phyloP scores from a whole-genome alignment of 2,113 vertebrate species.

The Pseudonaja textilis region DNA sequence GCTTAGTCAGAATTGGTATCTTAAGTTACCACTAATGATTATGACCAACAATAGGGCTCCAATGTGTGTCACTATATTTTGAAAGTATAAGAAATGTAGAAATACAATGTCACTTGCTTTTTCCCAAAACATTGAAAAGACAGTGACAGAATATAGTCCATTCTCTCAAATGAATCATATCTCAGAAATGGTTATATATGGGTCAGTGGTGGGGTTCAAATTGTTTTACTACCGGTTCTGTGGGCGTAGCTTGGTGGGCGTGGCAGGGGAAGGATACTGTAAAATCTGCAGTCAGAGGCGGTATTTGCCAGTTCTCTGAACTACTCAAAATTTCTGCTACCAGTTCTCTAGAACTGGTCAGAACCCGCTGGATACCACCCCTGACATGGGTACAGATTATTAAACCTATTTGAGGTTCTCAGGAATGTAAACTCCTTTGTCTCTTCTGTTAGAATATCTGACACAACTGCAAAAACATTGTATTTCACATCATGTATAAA shows the following conservation, averaged over 20 bases:
- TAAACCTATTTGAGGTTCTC: background rate
- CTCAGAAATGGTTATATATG: background rate
- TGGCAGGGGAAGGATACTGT: too few species aligned
- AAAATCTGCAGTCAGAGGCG: too few species aligned
- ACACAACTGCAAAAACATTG: background rate
- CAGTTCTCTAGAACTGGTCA: too few species aligned
- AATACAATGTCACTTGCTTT: background rate
- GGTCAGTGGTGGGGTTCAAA: background rate
- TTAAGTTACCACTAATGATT: background rate
- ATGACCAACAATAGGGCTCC: background rate
- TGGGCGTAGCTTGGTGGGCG: too few species aligned
- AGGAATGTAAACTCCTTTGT: slow-evolving; percentile 1
- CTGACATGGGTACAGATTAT: background rate
- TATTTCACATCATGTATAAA: background rate
- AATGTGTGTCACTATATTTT: background rate
- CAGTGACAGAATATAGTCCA: background rate
- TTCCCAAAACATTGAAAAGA: background rate
- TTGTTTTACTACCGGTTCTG: too few species aligned
- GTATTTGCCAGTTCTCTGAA: too few species aligned
- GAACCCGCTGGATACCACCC: too few species aligned
- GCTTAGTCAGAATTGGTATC: background rate
- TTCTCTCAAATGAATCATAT: accelerated
- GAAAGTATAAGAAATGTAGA: background rate
- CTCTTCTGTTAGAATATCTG: background rate
- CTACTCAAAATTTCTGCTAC: too few species aligned